Evolutionary conservation across 2,797 vertebrate species (phyloP), one percentile per base, ranked within the genome.

Genomic region (Triplophysa bombifrons): DNA sequence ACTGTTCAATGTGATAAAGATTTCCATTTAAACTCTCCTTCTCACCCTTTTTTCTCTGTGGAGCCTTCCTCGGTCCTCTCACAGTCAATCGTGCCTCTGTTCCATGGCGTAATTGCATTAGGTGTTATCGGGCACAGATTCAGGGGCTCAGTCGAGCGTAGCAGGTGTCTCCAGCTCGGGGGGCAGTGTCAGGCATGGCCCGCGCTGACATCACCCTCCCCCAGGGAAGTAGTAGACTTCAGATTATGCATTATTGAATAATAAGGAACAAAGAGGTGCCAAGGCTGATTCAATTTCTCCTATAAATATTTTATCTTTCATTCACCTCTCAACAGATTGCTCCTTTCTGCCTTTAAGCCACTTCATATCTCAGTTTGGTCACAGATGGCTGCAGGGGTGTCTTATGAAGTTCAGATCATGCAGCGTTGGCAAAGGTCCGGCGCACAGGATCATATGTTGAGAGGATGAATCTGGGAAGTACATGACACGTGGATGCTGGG

Each of bases 131-230:
- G 82, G 80, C 83, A 87, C 84, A 92, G 91, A 91, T 89, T 88
- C 86, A 89, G 34, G 0, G 70, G 84, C 84, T 82, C 85, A 87
- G 84, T 89, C 88, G 86, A 83, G 86, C 85, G 82, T 88, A 92
- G 90, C 89, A 91, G 89, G 91, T 87, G 91, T 91, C 92, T 91
- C 91, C 86, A 86, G 82, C 77, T 88, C 87, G 85, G 83, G 90
- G 89, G 89, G 82, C 89, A 92, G 82, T 87, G 86, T 74, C 27
- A 70, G 76, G 76, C 86, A 85, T 89, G 83, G 78, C 69, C 74
- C 80, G 86, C 84, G 79, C 80, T 88, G 88, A 82, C 83, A 83
- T 83, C 79, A 88, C 76, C 80, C 76, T 90, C 84, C 83, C 81
- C 80, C 74, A 80, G 70, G 61, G 81, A 84, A 84, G 81, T 83